Base-by-base conservation (phyloP, 1,140 invertebrate genomes). In the Hestina assimilis region DNA sequence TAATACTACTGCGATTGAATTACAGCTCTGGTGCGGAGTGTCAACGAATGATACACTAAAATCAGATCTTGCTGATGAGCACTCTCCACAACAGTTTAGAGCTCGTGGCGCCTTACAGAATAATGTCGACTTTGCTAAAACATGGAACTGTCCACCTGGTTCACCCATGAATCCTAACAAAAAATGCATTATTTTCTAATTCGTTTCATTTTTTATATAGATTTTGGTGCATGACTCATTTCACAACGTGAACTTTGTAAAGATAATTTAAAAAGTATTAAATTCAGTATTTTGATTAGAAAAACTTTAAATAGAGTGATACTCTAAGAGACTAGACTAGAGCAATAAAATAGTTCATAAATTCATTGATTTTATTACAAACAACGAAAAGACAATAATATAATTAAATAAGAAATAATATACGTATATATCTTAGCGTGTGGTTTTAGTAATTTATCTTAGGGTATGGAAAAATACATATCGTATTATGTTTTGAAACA, bases 61-160 rank as follows among this genome's bases (percentile, higher is more conserved):
- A 31, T 90, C 90, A 57, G 92, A 94, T 65, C 69, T 96, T 3
- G 86, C 92, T 42, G 95, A 96, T 59, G 91, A 92, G 17, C 96
- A 97, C 69, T 92, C 92, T 53, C 95, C 95, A 0, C 92, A 92
- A 4, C 89, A 91, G 67, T 92, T 94, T 72, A 91, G 97, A 38
- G 92, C 98, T 0, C 91, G 92, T 33, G 97, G 95, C 0, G 93
- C 94, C 0, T 79, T 99, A 2, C 93, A 93, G 33, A 99, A 99
- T 82, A 96, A 93, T 0, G 80, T 91, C 31, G 96, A 98, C 56
- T 99, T 99, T 81, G 92, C 95, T 0, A 76, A 91, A 40, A 92
- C 93, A 1, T 99, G 94, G 89, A 91, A 93, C 0, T 99, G 97
- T 86, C 90, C 91, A 0, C 64, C 74, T 0, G 93, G 92, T 6